A percentile compares a stretch with the other conserved stretches of the same genome.
Evolutionary conservation across 2,888 invertebrate genomes (phyloP).

Genomic region (Pristionchus mayeri): DNA sequence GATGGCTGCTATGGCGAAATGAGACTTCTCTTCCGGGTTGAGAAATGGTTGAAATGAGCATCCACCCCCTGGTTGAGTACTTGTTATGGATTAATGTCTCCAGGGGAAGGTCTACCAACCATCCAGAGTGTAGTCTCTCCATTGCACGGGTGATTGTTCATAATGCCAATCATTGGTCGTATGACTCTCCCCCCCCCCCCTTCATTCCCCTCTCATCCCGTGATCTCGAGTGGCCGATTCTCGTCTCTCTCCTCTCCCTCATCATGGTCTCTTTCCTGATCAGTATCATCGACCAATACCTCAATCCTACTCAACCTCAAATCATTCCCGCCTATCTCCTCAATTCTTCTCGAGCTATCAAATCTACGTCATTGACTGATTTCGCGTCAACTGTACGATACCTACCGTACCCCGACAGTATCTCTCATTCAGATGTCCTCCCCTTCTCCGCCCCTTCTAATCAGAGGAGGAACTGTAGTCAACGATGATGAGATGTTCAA

Average conservation of each 20-base stretch:
- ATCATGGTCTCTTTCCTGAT: slow-evolving; percentile 15
- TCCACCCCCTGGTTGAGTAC: neutral
- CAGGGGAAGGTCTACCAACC: neutral
- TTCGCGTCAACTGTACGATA: neutral
- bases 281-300: slow-evolving; percentile 6
- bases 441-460: slow-evolving; percentile 75
- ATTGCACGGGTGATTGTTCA: too few species aligned
- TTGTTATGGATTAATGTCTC: neutral
- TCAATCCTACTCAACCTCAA: slow-evolving; percentile 13
- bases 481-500: slow-evolving; percentile 92
- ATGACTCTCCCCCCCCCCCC: neutral
- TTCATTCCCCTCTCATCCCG: neutral
- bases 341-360: neutral
- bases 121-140: neutral
- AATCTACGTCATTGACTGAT: neutral
- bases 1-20: slow-evolving; percentile 36
- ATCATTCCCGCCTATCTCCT: neutral
- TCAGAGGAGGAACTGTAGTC: slow-evolving; percentile 94
- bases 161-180: neutral
- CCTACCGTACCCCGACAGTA: slow-evolving; percentile 16
- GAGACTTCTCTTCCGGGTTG: neutral
- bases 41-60: slow-evolving; percentile 12
- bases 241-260: neutral
- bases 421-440: neutral
- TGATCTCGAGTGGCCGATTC: slow-evolving; percentile 12